phyloP scores from a whole-genome alignment of 2,888 invertebrate genomes.

The Schizotus pectinicornis region DNA sequence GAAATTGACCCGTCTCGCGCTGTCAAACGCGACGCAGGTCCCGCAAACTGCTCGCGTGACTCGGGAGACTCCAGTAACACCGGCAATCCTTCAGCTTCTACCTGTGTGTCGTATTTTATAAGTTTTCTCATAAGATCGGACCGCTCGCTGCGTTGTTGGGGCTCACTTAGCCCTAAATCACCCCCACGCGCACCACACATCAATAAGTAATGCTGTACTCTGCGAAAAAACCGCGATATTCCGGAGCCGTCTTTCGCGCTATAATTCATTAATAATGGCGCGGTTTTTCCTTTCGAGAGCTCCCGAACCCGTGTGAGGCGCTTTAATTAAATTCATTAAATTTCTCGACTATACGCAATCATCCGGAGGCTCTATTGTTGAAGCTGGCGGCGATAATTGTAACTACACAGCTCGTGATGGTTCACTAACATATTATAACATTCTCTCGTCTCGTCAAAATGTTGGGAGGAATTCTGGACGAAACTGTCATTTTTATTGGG shows the following conservation, averaged over 20 bases:
- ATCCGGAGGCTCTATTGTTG: constrained; percentile 1
- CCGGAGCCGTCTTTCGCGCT: constrained; percentile 24
- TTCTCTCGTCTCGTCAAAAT: too few relatives aligned
- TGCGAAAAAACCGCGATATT: constrained; percentile 31
- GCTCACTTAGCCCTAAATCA: constrained; percentile 38
- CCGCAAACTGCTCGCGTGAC: background rate
- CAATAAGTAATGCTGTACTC: constrained; percentile 39
- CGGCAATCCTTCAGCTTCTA: background rate
- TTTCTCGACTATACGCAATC: constrained; percentile 8
- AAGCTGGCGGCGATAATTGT: background rate
- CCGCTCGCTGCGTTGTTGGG: constrained; percentile 40
- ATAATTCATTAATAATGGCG: constrained; percentile 39
- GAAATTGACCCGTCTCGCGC: too few relatives aligned
- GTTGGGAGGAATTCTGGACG: background rate
- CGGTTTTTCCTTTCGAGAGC: constrained; percentile 28
- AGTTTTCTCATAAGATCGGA: constrained; percentile 46
- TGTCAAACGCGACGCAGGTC: too few relatives aligned
- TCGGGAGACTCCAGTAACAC: background rate
- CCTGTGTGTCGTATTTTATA: constrained; percentile 42
- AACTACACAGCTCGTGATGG: too few relatives aligned
- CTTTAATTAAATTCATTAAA: constrained; percentile 28
- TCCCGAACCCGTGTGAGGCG: constrained; percentile 1
- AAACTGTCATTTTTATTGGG: constrained; percentile 1
- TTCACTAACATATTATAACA: too few relatives aligned
- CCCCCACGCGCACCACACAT: constrained; percentile 21